phyloP scores from a whole-genome alignment of 2,113 vertebrate species.

The Scophthalmus maximus region DNA sequence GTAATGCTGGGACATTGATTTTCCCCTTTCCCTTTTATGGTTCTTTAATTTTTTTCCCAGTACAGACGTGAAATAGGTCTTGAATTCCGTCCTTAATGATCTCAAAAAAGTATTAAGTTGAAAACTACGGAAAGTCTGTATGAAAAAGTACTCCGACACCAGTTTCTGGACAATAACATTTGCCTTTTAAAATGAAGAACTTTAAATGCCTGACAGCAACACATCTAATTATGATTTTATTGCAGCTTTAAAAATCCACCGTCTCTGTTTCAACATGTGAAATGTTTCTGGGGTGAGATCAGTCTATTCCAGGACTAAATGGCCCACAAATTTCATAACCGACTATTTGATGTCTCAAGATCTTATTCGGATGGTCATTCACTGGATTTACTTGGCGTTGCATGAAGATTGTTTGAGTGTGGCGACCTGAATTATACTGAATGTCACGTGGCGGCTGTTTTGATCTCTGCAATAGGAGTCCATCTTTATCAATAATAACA shows the following conservation, averaged over 20 bases:
- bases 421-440: too few relatives aligned
- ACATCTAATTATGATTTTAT: background rate
- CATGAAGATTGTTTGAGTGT: background rate
- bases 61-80: too few relatives aligned
- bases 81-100: too few relatives aligned
- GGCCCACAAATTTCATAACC: background rate
- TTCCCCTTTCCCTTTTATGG: too few relatives aligned
- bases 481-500: background rate
- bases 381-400: background rate
- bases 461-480: background rate
- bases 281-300: conserved; percentile 1
- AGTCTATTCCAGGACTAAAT: background rate
- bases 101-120: background rate
- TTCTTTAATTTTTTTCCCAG: too few relatives aligned
- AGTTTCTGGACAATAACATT: background rate
- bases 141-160: background rate
- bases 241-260: conserved; percentile 8
- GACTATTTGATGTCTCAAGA: background rate
- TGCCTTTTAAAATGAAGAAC: background rate
- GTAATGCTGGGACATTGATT: too few relatives aligned
- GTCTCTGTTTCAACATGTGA: background rate
- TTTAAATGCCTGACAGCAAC: background rate
- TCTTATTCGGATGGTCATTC: background rate
- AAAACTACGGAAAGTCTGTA: background rate
- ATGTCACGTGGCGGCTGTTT: background rate